Conservation (phyloP, 2,797 vertebrate genomes). For the Poecilia gillii region DNA sequence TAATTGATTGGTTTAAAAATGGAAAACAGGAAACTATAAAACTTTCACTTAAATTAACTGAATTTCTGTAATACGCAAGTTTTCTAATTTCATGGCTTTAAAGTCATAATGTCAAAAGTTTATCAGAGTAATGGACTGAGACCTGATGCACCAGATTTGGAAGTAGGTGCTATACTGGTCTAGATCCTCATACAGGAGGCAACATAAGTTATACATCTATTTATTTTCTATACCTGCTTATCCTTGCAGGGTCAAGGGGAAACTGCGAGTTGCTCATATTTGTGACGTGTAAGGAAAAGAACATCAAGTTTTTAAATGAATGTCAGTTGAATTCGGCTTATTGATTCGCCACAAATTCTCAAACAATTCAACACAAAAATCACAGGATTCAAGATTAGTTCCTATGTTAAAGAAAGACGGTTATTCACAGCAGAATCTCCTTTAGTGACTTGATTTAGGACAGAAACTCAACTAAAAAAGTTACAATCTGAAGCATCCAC, state of each 20-base stretch:
- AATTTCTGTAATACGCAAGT: neutral
- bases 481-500: neutral
- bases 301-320: neutral
- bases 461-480: neutral
- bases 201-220: neutral
- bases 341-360: neutral
- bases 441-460: neutral
- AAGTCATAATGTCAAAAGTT: neutral
- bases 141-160: neutral
- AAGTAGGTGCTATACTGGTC: neutral
- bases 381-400: neutral
- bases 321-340: neutral
- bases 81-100: neutral
- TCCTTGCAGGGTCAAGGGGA: neutral
- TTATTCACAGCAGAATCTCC: neutral
- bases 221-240: neutral
- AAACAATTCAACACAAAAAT: neutral
- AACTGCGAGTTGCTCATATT: neutral
- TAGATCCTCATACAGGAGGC: neutral
- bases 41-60: neutral
- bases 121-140: neutral
- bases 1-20: constrained; percentile 21
- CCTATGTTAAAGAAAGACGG: neutral
- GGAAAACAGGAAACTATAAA: neutral
- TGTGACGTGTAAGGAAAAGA: neutral